phyloP scores from a whole-genome alignment of 2,888 invertebrate genomes.

The Vanessa cardui region DNA sequence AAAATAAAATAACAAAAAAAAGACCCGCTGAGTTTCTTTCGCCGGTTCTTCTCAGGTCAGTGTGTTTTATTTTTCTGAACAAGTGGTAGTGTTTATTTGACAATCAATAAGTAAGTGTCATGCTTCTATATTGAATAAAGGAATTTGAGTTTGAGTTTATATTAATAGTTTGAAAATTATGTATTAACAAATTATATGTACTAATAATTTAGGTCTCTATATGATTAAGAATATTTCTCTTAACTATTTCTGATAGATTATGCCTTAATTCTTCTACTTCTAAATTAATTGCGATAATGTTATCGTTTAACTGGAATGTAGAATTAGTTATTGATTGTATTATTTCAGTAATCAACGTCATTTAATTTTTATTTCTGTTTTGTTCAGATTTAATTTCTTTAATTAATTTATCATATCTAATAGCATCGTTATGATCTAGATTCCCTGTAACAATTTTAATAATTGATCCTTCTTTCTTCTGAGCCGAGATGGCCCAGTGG shows the following conservation, averaged over 20 bases:
- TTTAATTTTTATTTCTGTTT: slow-evolving; percentile 10
- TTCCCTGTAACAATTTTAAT: slow-evolving; percentile 1
- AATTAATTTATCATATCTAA: slow-evolving; percentile 45
- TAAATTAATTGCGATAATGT: not conserved
- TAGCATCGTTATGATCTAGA: slow-evolving; percentile 8
- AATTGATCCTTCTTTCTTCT: too few species aligned
- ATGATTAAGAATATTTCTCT: not conserved
- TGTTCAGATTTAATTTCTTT: too few species aligned
- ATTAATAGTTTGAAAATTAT: slow-evolving; percentile 10
- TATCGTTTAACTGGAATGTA: not conserved
- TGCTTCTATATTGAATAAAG: too few species aligned
- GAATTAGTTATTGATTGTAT: too few species aligned
- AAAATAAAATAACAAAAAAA: too few species aligned
- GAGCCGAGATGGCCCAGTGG: too few species aligned
- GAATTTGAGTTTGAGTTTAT: too few species aligned
- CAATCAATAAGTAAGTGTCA: too few species aligned
- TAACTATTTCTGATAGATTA: slow-evolving; percentile 1
- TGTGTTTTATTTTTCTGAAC: too few species aligned
- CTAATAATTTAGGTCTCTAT: not conserved
- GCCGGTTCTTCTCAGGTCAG: too few species aligned
- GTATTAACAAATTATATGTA: slow-evolving; percentile 7
- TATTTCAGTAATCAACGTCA: slow-evolving; percentile 9
- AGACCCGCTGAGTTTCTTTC: too few species aligned
- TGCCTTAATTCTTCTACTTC: not conserved
- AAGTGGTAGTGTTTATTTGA: too few species aligned